Evolutionary conservation across 1,140 invertebrate genomes (phyloP).

Genomic region (Arion vulgaris): DNA sequence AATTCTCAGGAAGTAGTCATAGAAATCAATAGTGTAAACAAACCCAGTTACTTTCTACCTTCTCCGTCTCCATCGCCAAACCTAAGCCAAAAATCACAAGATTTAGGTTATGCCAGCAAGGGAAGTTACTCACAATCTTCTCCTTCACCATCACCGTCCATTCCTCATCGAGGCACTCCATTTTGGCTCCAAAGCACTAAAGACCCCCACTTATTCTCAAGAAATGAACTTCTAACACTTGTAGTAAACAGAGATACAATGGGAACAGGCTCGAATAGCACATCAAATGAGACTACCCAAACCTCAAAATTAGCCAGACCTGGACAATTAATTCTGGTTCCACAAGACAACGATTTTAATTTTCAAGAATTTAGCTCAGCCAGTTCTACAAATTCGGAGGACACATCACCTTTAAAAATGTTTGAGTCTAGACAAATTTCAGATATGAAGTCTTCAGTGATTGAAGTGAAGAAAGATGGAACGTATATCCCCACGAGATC

Average conservation of each 20-base stretch:
- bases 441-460: slow-evolving; percentile 46
- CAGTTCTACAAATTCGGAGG: slow-evolving; percentile 45
- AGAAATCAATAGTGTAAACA: background rate
- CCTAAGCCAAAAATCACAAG: slow-evolving; percentile 31
- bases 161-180: slow-evolving; percentile 23
- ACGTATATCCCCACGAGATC: background rate
- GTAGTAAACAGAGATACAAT: slow-evolving; percentile 28
- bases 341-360: slow-evolving; percentile 59
- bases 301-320: slow-evolving; percentile 44
- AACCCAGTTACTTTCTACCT: background rate
- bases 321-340: slow-evolving; percentile 57
- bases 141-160: slow-evolving; percentile 30
- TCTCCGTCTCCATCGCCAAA: slow-evolving; percentile 33
- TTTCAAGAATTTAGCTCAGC: slow-evolving; percentile 60
- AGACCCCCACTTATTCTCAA: slow-evolving; percentile 12
- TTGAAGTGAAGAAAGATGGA: slow-evolving; percentile 40
- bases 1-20: background rate
- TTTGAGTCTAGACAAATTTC: slow-evolving; percentile 37
- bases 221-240: slow-evolving; percentile 10
- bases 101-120: slow-evolving; percentile 35
- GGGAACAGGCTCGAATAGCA: background rate
- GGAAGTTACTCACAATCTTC: slow-evolving; percentile 37
- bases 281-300: background rate
- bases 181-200: slow-evolving; percentile 29
- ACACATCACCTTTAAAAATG: slow-evolving; percentile 43